Percentiles rank a stretch among this genome's conserved stretches.
These are phyloP conservation scores for Diaphora mendica DNA, from an alignment of 2,888 invertebrate species.

Conservation along the genomic window DNA sequence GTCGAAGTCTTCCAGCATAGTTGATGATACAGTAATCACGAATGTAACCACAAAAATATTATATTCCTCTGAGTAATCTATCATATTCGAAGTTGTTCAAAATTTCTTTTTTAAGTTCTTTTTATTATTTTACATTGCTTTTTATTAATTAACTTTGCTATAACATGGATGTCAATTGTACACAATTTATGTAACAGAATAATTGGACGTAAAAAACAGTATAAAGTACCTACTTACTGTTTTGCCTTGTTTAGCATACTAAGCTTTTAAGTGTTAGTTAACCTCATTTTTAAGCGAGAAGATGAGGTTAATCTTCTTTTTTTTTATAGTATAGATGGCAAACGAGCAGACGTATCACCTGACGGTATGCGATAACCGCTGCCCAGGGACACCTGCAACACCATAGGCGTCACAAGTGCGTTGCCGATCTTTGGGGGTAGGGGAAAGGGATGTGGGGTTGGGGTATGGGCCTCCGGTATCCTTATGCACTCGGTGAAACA, in stretches of 20 bases:
- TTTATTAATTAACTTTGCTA: neutral
- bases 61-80: constrained; percentile 33
- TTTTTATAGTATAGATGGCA: too few species aligned
- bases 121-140: constrained; percentile 4
- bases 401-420: too few species aligned
- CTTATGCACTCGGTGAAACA: too few species aligned
- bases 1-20: constrained; percentile 26
- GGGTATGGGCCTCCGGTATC: too few species aligned
- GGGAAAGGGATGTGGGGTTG: too few species aligned
- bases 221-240: neutral
- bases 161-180: neutral
- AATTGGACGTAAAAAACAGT: neutral
- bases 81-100: constrained; percentile 28
- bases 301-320: neutral
- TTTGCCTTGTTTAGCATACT: neutral
- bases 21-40: constrained; percentile 47
- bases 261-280: neutral
- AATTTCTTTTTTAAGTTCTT: constrained; percentile 24
- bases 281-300: neutral
- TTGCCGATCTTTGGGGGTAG: too few species aligned
- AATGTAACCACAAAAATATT: constrained; percentile 43
- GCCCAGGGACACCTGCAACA: too few species aligned
- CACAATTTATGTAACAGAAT: neutral
- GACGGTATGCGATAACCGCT: too few species aligned
- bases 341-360: too few species aligned